phyloP scores from a whole-genome alignment of 2,888 invertebrate species.

The Tromatobia lineatoria region DNA sequence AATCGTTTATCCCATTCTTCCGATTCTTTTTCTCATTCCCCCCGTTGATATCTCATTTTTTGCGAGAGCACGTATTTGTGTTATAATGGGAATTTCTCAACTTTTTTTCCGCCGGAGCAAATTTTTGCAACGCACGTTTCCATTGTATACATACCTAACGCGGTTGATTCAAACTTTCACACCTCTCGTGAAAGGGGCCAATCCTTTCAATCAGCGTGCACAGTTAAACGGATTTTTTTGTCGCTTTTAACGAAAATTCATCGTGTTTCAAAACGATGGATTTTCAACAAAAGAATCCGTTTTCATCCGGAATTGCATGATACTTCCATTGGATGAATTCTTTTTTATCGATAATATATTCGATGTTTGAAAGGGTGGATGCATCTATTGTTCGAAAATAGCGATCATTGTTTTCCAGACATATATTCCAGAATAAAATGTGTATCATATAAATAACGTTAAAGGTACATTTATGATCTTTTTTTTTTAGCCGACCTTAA shows the following conservation, averaged over 20 bases:
- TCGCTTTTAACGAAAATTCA: background rate
- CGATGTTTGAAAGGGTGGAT: too few relatives aligned
- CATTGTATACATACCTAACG: background rate
- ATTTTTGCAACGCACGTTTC: background rate
- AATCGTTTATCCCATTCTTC: constrained; percentile 37
- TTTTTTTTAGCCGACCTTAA: too few relatives aligned
- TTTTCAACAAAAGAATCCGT: background rate
- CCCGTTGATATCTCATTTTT: background rate
- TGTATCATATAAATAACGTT: too few relatives aligned
- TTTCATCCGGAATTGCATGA: background rate
- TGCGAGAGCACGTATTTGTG: background rate
- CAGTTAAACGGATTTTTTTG: background rate
- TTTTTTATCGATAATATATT: too few relatives aligned
- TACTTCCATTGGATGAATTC: background rate
- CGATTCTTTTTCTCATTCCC: background rate
- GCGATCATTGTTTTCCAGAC: too few relatives aligned
- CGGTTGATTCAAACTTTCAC: background rate
- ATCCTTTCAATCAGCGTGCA: background rate
- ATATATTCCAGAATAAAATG: too few relatives aligned
- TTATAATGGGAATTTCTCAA: constrained; percentile 12
- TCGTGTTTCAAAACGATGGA: too few relatives aligned
- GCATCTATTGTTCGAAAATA: too few relatives aligned
- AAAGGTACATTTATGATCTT: too few relatives aligned
- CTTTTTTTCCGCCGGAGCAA: background rate
- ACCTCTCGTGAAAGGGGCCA: background rate